Evolutionary conservation across 2,888 invertebrate genomes (phyloP).

Genomic region (Malthinus seriepunctatus): DNA sequence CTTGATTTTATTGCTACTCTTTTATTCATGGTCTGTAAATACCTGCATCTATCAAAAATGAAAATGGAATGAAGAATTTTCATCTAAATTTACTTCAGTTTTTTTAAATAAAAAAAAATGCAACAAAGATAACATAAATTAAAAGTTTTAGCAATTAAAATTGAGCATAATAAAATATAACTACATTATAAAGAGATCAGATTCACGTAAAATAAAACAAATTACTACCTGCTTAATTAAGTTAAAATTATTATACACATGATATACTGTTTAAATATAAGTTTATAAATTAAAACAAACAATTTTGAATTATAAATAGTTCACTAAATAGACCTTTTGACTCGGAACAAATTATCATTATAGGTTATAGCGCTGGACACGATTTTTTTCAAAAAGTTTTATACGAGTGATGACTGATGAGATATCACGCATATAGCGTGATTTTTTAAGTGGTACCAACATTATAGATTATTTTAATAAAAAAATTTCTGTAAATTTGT

Average conservation of each 20-base stretch:
- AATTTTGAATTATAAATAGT: too few relatives aligned
- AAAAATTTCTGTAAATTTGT: too few relatives aligned
- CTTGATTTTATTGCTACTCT: conserved; percentile 3
- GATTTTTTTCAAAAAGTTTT: too few relatives aligned
- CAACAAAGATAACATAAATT: conserved; percentile 3
- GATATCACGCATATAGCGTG: too few relatives aligned
- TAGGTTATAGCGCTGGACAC: too few relatives aligned
- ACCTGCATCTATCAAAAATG: conserved; percentile 3
- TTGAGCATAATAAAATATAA: background rate
- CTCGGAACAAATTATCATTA: too few relatives aligned
- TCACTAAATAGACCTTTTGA: too few relatives aligned
- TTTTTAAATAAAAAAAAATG: background rate
- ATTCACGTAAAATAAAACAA: conserved; percentile 3
- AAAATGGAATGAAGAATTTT: conserved; percentile 1
- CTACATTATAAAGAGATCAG: conserved; percentile 5
- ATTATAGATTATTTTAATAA: too few relatives aligned
- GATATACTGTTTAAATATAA: too few relatives aligned
- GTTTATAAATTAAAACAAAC: too few relatives aligned
- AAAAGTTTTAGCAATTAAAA: conserved; percentile 6
- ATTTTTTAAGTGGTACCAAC: too few relatives aligned
- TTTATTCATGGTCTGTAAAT: conserved; percentile 5
- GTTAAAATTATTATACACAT: conserved; percentile 1
- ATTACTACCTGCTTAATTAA: conserved; percentile 4
- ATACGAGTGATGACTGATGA: too few relatives aligned
- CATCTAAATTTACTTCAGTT: background rate